Conservation (phyloP, 2,888 invertebrate species). For the Athripsodes cinereus region DNA sequence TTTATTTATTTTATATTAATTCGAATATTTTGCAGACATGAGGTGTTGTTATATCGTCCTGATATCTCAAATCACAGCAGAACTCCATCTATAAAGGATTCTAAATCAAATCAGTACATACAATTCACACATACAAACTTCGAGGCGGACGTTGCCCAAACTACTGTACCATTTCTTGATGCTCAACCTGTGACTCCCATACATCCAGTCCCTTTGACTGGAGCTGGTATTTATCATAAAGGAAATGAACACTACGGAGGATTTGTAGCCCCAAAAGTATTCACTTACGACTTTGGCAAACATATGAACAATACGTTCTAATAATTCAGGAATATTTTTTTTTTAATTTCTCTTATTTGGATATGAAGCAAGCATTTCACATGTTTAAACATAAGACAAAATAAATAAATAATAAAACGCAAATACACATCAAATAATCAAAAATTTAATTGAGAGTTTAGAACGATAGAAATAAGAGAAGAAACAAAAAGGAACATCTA, state of each 20-base stretch:
- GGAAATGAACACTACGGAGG: slow-evolving; percentile 67
- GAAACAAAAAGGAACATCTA: no score
- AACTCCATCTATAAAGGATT: slow-evolving; percentile 50
- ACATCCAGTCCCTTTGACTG: slow-evolving; percentile 63
- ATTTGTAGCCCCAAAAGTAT: slow-evolving; percentile 66
- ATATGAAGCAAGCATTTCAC: no score
- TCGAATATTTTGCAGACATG: slow-evolving; percentile 47
- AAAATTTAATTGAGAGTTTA: no score
- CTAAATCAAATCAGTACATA: slow-evolving; percentile 60
- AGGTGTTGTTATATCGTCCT: slow-evolving; percentile 52
- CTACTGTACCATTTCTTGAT: slow-evolving; percentile 77
- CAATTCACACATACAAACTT: slow-evolving; percentile 65
- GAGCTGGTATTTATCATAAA: slow-evolving; percentile 75
- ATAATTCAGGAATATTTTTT: slow-evolving; percentile 33
- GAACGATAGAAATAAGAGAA: no score
- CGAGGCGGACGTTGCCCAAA: slow-evolving; percentile 72
- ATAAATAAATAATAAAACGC: no score
- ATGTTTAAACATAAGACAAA: no score
- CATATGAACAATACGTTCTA: slow-evolving; percentile 52
- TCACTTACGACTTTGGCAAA: slow-evolving; percentile 67
- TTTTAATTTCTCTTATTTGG: no score
- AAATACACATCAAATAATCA: no score
- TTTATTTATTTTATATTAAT: no score
- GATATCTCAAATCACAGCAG: slow-evolving; percentile 60
- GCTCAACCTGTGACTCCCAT: slow-evolving; percentile 63